Conservation (phyloP, 2,113 vertebrate species). For the Aviceda subcristata region DNA sequence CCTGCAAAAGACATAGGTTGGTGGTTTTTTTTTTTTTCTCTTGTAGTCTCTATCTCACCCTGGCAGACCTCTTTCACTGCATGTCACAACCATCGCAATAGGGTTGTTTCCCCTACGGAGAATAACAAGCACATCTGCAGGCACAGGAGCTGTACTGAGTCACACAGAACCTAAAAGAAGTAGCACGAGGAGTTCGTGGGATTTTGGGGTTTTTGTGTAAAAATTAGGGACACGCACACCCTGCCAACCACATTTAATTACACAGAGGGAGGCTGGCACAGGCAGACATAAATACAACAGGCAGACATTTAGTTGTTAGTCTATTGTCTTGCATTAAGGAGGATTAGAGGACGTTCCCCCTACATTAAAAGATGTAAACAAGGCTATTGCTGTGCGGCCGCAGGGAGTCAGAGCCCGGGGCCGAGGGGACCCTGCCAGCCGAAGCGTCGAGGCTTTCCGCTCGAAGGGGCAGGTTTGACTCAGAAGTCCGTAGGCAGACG, state of each 20-base stretch:
- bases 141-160: fast-evolving
- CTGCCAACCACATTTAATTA: background rate
- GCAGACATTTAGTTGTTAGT: fast-evolving
- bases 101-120: fast-evolving
- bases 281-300: too few species aligned
- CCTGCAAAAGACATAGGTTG: background rate
- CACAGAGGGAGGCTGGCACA: background rate
- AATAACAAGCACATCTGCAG: fast-evolving
- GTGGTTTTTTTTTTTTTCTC: background rate
- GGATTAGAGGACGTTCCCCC: too few species aligned
- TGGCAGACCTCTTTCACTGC: background rate
- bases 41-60: too few species aligned
- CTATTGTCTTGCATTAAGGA: fast-evolving
- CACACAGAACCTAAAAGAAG: too few species aligned
- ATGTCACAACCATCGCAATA: fast-evolving
- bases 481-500: fast-evolving
- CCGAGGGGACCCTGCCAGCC: fast-evolving
- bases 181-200: fast-evolving
- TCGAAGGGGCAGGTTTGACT: too few species aligned
- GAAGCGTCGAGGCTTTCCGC: background rate
- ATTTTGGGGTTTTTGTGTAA: background rate
- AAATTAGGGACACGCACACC: too few species aligned
- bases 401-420: too few species aligned
- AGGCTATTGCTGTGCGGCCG: fast-evolving
- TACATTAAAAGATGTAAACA: fast-evolving